These are phyloP conservation scores for Eupeodes latifasciatus DNA, from an alignment of 2,888 invertebrate genomes.

Conservation along the genomic window DNA sequence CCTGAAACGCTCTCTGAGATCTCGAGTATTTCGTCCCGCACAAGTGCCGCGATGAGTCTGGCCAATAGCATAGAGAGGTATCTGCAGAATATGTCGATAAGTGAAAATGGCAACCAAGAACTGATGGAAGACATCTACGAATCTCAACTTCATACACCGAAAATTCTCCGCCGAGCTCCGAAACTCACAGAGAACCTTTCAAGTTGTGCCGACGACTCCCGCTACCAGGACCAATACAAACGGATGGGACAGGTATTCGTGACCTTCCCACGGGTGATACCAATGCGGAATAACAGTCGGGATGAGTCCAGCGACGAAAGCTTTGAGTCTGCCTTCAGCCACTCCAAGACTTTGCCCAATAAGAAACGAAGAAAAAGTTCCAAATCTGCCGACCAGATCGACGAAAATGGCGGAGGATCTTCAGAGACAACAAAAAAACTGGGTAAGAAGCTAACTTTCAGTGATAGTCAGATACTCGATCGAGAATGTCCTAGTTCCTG, in stretches of 20 bases:
- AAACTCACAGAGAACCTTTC: slow-evolving; percentile 88
- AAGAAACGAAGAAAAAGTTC: slow-evolving; percentile 81
- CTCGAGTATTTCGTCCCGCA: slow-evolving; percentile 90
- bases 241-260: slow-evolving; percentile 85
- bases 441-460: slow-evolving; percentile 83
- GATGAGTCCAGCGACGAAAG: slow-evolving; percentile 84
- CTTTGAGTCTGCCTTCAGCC: slow-evolving; percentile 84
- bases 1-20: slow-evolving; percentile 93
- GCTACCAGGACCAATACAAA: slow-evolving; percentile 86
- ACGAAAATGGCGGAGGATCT: slow-evolving; percentile 81
- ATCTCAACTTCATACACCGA: slow-evolving; percentile 85
- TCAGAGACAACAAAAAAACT: slow-evolving; percentile 79
- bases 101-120: slow-evolving; percentile 78
- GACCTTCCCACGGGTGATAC: slow-evolving; percentile 82
- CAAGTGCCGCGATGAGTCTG: slow-evolving; percentile 85
- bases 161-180: slow-evolving; percentile 87
- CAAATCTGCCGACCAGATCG: slow-evolving; percentile 86
- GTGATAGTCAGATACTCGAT: slow-evolving; percentile 83
- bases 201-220: slow-evolving; percentile 88
- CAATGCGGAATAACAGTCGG: slow-evolving; percentile 79
- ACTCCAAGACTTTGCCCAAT: slow-evolving; percentile 78
- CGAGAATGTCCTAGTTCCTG: slow-evolving; percentile 81
- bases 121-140: slow-evolving; percentile 83
- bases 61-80: slow-evolving; percentile 83
- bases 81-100: slow-evolving; percentile 80